A percentile compares a stretch with the other conserved stretches of the same genome.
These are phyloP conservation scores for Morone chrysops DNA, from an alignment of 2,113 vertebrate species.

Conservation along the genomic window DNA sequence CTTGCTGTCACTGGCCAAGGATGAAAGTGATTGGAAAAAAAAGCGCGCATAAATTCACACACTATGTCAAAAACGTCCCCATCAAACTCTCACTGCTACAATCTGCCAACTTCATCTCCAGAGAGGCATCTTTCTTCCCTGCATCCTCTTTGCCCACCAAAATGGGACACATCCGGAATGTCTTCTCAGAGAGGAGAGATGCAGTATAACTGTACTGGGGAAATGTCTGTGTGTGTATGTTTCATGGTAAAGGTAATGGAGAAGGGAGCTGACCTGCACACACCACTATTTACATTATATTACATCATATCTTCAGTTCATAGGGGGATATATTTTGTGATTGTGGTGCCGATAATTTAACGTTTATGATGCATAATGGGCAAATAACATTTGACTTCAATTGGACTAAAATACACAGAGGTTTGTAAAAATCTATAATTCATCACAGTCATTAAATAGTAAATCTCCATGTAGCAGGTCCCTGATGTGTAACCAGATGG, in stretches of 20 bases:
- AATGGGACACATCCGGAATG: conserved; percentile 10
- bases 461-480: background rate
- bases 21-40: conserved; percentile 21
- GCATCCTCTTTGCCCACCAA: conserved; percentile 10
- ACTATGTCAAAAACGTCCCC: conserved; percentile 3
- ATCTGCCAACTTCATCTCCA: conserved; percentile 35
- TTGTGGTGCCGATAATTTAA: background rate
- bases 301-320: background rate
- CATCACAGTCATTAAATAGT: conserved; percentile 4
- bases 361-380: background rate
- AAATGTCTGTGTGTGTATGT: background rate
- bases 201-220: background rate
- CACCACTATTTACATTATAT: background rate
- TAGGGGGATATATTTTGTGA: background rate
- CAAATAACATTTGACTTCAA: background rate
- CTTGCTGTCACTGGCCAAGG: background rate
- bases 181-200: background rate
- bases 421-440: background rate
- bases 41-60: conserved; percentile 8
- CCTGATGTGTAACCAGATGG: conserved; percentile 43
- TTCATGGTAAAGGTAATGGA: background rate
- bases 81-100: conserved; percentile 18
- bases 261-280: background rate
- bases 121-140: conserved; percentile 23
- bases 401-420: background rate